Evolutionary conservation across 2,113 vertebrate species (phyloP).

Genomic region (Circaetus cinerascens): DNA sequence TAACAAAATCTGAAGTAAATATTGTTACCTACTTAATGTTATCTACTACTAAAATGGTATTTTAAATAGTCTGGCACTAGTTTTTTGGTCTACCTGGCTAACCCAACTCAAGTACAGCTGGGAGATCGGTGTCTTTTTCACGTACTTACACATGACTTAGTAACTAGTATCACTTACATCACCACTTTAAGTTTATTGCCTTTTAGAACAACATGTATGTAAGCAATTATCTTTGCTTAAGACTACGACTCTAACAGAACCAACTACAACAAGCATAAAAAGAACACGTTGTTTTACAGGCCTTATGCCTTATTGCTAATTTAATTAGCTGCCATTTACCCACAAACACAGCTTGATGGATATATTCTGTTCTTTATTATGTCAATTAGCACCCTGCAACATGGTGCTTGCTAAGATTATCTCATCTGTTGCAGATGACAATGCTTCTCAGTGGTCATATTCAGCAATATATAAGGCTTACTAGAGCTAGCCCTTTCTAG

Average conservation of each 20-base stretch:
- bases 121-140: background rate
- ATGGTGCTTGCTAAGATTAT: background rate
- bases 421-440: background rate
- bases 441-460: background rate
- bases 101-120: background rate
- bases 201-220: background rate
- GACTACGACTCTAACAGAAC: background rate
- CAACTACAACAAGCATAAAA: background rate
- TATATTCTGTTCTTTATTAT: slow-evolving; percentile 5
- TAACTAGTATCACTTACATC: background rate
- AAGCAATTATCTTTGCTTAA: slow-evolving; percentile 10
- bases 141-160: background rate
- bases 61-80: background rate
- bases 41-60: background rate
- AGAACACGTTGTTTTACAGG: background rate
- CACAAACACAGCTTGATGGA: slow-evolving; percentile 28
- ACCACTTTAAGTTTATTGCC: background rate
- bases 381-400: background rate
- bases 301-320: background rate
- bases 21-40: background rate
- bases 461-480: background rate
- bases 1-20: background rate
- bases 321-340: slow-evolving; percentile 24
- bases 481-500: background rate
- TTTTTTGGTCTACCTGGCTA: background rate